Evolutionary conservation across 2,113 vertebrate species (phyloP), one percentile per base, ranked within the genome.

Genomic region (Bostrychus sinensis): DNA sequence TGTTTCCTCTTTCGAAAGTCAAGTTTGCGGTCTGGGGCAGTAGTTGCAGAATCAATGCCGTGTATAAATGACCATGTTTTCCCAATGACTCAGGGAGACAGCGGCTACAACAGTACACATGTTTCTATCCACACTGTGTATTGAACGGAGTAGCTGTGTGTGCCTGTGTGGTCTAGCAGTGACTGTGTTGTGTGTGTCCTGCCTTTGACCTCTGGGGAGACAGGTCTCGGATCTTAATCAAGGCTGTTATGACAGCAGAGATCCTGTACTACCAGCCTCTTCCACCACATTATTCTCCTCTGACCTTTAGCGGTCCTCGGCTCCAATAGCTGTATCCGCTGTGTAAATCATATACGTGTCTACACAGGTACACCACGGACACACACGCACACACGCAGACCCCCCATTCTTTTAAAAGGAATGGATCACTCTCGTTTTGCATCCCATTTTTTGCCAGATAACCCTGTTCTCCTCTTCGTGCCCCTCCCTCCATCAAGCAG

Each of bases 221-320:
- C 25, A 3, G 16, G 28, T 10, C 65, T 38, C 61, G 74, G 77
- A 72, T 87, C 87, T 89, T 88, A 81, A 89, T 90, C 86, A 83
- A 83, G 6, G 59, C 65, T 81, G 84, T 87, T 88, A 80, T 88
- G 82, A 88, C 85, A 85, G 83, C 81, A 56, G 41, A 85, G 83
- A 75, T 82, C 77, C 79, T 77, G 78, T 78, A 64, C 62, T 4
- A 5, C n/a, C 72, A 42, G 72, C 78, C 70, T 70, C 76, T 37
- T 70, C 72, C 63, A 45, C 83, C 80, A 80, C 88, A 85, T 91
- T 84, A 85, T 86, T 89, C 82, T 88, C 86, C 66, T 56, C 88
- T 89, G 89, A 89, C 89, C 89, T 91, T 91, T 88, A 58, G 58
- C 55, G 74, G 59, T 72, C 70, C 70, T 46, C 26, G 69, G 58